These are phyloP conservation scores for Pangasius sanitwongsei DNA, from an alignment of 2,797 vertebrate genomes.

Conservation along the genomic window DNA sequence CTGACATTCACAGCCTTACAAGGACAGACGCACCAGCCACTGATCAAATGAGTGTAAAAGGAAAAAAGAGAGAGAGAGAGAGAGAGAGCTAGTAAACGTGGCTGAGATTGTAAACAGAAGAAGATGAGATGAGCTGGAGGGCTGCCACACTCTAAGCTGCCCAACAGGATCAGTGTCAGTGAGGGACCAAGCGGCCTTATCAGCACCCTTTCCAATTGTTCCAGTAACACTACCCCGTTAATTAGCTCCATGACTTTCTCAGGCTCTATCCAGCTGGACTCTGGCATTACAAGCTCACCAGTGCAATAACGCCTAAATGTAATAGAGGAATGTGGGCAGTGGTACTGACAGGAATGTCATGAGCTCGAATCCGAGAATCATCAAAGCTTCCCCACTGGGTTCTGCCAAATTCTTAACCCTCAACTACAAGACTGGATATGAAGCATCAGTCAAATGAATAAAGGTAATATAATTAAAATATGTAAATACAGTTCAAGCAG, in stretches of 20 bases:
- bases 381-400: background rate
- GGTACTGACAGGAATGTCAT: background rate
- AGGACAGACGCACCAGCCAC: slow-evolving; percentile 16
- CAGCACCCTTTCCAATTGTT: slow-evolving; percentile 26
- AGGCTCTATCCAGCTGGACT: background rate
- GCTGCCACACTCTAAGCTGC: slow-evolving; percentile 27
- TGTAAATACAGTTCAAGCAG: background rate
- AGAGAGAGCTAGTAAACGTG: background rate
- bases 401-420: background rate
- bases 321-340: background rate
- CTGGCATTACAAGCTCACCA: background rate
- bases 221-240: slow-evolving; percentile 11
- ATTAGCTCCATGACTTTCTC: slow-evolving; percentile 10
- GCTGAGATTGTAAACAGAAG: slow-evolving; percentile 17
- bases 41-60: background rate
- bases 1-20: background rate
- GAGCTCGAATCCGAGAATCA: background rate
- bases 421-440: background rate
- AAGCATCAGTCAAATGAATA: background rate
- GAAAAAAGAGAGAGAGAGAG: background rate
- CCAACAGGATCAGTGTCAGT: slow-evolving; percentile 27
- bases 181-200: slow-evolving; percentile 33
- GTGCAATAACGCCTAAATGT: background rate
- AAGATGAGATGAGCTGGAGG: slow-evolving; percentile 25
- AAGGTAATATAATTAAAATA: background rate